Evolutionary conservation across 2,797 vertebrate genomes (phyloP).

Genomic region (Hydrolagus colliei): DNA sequence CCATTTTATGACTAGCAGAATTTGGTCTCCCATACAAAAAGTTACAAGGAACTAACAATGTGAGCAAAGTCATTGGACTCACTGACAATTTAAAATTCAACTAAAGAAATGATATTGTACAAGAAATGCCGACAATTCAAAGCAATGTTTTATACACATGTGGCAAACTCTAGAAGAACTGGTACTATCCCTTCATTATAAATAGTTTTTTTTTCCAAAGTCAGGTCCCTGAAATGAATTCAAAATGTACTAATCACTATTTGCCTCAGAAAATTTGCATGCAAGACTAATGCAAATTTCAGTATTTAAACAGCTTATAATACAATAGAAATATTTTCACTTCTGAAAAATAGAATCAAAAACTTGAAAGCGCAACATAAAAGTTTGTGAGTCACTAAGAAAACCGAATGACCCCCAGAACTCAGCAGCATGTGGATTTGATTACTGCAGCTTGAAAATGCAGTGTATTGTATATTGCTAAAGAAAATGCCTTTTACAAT

Average conservation of each 20-base stretch:
- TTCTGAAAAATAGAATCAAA: no score
- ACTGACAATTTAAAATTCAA: not conserved
- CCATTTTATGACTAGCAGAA: not conserved
- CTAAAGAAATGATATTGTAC: not conserved
- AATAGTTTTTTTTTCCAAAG: not conserved
- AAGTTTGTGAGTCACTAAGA: conserved; percentile 2
- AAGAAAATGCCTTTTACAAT: no score
- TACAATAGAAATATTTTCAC: not conserved
- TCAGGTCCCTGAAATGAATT: not conserved
- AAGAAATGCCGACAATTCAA: not conserved
- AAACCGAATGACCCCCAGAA: conserved; percentile 5
- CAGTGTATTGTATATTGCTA: not conserved
- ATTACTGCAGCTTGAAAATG: conserved; percentile 11
- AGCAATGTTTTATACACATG: not conserved
- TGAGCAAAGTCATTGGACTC: not conserved
- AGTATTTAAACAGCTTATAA: not conserved
- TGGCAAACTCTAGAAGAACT: not conserved
- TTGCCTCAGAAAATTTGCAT: not conserved
- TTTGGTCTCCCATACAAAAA: not conserved
- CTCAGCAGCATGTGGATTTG: conserved; percentile 7
- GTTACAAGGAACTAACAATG: not conserved
- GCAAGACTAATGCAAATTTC: not conserved
- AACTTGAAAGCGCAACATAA: not conserved
- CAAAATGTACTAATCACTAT: not conserved
- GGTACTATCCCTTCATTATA: not conserved